Evolutionary conservation across 2,113 vertebrate genomes (phyloP).

Genomic region (Salvelinus sp.): DNA sequence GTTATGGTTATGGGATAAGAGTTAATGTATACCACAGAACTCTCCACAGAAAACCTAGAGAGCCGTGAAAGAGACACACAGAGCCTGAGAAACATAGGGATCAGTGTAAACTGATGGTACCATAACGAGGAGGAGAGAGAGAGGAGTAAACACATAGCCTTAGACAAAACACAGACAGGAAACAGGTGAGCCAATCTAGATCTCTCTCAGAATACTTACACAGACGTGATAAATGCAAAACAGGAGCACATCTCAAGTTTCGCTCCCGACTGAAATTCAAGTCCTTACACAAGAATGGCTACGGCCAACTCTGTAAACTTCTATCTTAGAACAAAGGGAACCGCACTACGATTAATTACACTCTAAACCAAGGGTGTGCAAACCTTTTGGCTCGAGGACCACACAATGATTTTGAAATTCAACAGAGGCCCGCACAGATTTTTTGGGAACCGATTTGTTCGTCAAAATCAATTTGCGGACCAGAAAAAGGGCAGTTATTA

Average conservation of each 20-base stretch:
- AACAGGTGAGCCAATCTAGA: background rate
- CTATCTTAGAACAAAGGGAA: too few relatives aligned
- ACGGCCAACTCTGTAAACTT: too few relatives aligned
- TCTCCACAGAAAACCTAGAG: constrained; percentile 18
- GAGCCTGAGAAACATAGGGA: constrained; percentile 12
- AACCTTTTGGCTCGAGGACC: constrained; percentile 11
- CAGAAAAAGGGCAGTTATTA: too few relatives aligned
- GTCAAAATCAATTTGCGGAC: too few relatives aligned
- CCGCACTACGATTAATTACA: background rate
- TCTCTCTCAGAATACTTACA: background rate
- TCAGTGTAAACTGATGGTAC: background rate
- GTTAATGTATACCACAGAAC: constrained; percentile 31
- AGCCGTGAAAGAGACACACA: constrained; percentile 14
- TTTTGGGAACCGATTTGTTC: too few relatives aligned
- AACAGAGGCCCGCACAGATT: too few relatives aligned
- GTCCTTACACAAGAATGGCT: too few relatives aligned
- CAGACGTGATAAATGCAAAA: background rate
- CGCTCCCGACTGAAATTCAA: too few relatives aligned
- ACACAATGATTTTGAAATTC: constrained; percentile 29
- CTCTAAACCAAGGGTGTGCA: constrained; percentile 19
- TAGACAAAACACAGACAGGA: background rate
- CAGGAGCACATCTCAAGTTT: background rate
- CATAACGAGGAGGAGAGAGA: too few relatives aligned
- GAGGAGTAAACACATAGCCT: background rate
- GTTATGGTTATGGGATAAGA: constrained; percentile 23